A percentile compares a stretch with the other conserved stretches of the same genome.
These are phyloP conservation scores for Bucco capensis DNA, from an alignment of 2,113 vertebrate genomes.

Conservation along the genomic window DNA sequence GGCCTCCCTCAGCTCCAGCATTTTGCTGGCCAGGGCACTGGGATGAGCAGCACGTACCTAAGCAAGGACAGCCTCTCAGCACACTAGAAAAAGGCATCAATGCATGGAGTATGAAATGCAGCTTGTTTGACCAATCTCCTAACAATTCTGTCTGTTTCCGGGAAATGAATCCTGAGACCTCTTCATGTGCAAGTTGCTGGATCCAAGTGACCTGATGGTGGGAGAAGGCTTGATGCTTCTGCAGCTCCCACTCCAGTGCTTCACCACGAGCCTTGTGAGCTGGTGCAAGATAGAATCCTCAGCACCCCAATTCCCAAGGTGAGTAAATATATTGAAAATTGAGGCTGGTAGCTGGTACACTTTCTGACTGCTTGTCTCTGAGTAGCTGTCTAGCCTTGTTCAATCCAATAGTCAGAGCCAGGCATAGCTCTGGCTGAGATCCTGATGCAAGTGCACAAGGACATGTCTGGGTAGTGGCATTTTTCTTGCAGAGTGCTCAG, in stretches of 20 bases:
- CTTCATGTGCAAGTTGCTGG: neutral
- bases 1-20: neutral
- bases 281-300: neutral
- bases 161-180: neutral
- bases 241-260: neutral
- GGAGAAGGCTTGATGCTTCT: accelerated
- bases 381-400: neutral
- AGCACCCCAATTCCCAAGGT: neutral
- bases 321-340: neutral
- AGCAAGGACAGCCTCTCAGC: accelerated
- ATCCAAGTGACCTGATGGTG: neutral
- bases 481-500: accelerated
- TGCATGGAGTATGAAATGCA: neutral
- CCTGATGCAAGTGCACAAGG: neutral
- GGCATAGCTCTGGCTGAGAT: neutral
- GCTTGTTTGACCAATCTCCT: neutral
- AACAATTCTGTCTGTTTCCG: neutral
- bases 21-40: neutral
- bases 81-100: neutral
- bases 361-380: neutral
- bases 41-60: accelerated
- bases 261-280: accelerated
- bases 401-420: neutral
- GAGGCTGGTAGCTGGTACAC: neutral
- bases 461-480: neutral